These are phyloP conservation scores for Psammodynastes pulverulentus DNA, from an alignment of 2,113 vertebrate genomes.

Conservation along the genomic window DNA sequence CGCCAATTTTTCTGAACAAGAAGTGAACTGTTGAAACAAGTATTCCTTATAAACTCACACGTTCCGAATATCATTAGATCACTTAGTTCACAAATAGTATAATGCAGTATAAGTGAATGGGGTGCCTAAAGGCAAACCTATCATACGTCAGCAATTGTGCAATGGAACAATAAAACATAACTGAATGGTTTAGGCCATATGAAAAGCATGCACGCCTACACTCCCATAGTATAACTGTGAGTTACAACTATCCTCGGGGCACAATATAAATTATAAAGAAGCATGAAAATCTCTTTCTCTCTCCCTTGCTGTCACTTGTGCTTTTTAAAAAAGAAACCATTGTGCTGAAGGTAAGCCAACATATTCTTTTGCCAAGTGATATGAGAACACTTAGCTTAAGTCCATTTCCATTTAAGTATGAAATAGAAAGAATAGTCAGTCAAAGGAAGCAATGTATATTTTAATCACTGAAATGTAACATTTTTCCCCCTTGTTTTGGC, in stretches of 20 bases:
- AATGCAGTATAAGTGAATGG: slow-evolving; percentile 34
- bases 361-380: slow-evolving; percentile 51
- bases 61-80: slow-evolving; percentile 39
- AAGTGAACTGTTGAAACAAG: slow-evolving; percentile 13
- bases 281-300: slow-evolving; percentile 39
- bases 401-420: neutral
- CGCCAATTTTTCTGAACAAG: slow-evolving; percentile 22
- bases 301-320: slow-evolving; percentile 1
- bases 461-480: slow-evolving; percentile 24
- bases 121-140: slow-evolving; percentile 45
- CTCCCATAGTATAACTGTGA: slow-evolving; percentile 51
- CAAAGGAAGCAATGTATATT: neutral
- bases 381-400: slow-evolving; percentile 7
- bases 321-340: neutral
- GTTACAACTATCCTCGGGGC: slow-evolving; percentile 37
- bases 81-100: slow-evolving; percentile 46
- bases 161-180: slow-evolving; percentile 35
- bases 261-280: slow-evolving; percentile 61
- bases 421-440: slow-evolving; percentile 14
- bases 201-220: slow-evolving; percentile 58
- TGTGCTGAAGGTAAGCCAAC: slow-evolving; percentile 53
- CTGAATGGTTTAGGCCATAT: slow-evolving; percentile 48
- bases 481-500: neutral
- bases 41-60: slow-evolving; percentile 36
- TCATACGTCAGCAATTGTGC: slow-evolving; percentile 51